Evolutionary conservation across 2,888 invertebrate genomes (phyloP).

Genomic region (Mayetiola destructor): DNA sequence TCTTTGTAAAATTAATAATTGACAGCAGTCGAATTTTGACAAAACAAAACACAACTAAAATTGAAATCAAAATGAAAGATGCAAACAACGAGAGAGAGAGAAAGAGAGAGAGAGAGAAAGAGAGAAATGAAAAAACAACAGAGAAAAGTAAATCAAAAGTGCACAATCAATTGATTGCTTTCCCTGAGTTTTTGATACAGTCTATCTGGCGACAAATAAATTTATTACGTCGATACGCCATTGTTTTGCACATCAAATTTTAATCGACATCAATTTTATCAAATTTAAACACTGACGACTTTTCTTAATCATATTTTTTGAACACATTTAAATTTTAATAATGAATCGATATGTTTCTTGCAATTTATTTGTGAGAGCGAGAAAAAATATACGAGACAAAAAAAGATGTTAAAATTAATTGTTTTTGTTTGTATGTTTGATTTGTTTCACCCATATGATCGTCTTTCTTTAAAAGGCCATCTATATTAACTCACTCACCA

Average conservation of each 20-base stretch:
- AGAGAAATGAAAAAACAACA: too few species aligned
- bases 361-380: not conserved
- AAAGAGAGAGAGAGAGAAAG: not conserved
- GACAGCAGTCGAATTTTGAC: too few species aligned
- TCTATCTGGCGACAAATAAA: not conserved
- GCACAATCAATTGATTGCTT: not conserved
- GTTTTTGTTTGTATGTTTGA: slow-evolving; percentile 8
- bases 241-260: not conserved
- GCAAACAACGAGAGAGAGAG: not conserved
- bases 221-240: slow-evolving; percentile 6
- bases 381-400: not conserved
- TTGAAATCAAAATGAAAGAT: not conserved
- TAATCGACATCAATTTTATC: not conserved
- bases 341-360: not conserved
- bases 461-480: too few species aligned
- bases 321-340: not conserved
- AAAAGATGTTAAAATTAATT: not conserved
- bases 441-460: too few species aligned
- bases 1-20: too few species aligned
- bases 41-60: not conserved
- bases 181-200: not conserved
- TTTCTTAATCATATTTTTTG: not conserved
- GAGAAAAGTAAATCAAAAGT: too few species aligned
- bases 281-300: not conserved
- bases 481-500: too few species aligned